These are phyloP conservation scores for Neomorphus geoffroyi DNA, from an alignment of 2,797 vertebrate genomes.

Conservation along the genomic window DNA sequence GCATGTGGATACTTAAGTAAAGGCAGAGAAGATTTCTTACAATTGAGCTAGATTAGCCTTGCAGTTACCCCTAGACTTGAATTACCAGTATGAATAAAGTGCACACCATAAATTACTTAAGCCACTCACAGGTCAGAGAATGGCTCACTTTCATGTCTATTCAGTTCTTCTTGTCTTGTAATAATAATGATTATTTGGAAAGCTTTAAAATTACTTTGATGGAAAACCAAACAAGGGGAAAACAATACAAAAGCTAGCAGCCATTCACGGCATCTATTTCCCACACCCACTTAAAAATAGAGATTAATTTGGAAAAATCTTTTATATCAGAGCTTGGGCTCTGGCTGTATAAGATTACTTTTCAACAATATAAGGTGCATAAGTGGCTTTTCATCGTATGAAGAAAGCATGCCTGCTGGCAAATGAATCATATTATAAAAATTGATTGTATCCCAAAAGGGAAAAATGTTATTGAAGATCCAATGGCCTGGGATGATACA, in stretches of 20 bases:
- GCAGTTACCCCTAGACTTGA: not conserved
- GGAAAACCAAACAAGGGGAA: constrained; percentile 27
- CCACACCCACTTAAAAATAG: constrained; percentile 70
- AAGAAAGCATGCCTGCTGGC: constrained; percentile 82
- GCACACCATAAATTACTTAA: not conserved
- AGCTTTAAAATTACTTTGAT: constrained; percentile 34
- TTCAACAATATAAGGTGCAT: constrained; percentile 81
- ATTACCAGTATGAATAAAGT: not conserved
- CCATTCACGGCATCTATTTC: constrained; percentile 36
- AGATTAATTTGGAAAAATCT: constrained; percentile 71
- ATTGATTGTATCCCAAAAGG: constrained; percentile 87
- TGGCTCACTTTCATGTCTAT: not conserved
- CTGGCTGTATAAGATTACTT: constrained; percentile 76
- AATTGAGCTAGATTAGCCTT: not conserved
- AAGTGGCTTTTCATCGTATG: constrained; percentile 82
- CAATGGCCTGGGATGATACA: constrained; percentile 85
- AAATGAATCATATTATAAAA: constrained; percentile 88
- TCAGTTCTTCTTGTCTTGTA: not conserved
- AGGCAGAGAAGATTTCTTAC: not conserved
- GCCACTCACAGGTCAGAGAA: not conserved
- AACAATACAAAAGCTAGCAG: constrained; percentile 50
- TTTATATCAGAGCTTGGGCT: constrained; percentile 64
- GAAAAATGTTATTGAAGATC: constrained; percentile 88
- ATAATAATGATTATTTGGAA: constrained; percentile 23
- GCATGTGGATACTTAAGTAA: not conserved